These are phyloP conservation scores for Orchestes rusci DNA, from an alignment of 2,888 invertebrate species.

Conservation along the genomic window DNA sequence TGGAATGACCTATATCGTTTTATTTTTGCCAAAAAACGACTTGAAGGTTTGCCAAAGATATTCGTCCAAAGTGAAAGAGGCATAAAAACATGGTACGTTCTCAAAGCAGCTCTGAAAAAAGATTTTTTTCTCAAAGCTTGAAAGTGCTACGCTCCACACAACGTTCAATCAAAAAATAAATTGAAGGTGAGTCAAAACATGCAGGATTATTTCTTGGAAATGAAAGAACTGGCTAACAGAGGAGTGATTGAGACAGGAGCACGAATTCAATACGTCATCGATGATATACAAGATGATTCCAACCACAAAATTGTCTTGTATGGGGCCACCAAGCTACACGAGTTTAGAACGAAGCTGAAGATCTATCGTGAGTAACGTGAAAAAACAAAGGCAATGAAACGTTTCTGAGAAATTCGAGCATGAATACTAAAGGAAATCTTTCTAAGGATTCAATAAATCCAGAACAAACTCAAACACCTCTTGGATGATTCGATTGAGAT, in stretches of 20 bases:
- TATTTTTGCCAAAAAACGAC: constrained; percentile 33
- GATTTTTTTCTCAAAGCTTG: constrained; percentile 28
- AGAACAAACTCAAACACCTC: too few species aligned
- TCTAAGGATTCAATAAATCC: too few species aligned
- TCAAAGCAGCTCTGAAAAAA: constrained; percentile 24
- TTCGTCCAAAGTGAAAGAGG: too few species aligned
- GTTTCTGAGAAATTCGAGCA: too few species aligned
- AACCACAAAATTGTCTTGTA: constrained; percentile 26
- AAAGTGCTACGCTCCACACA: constrained; percentile 25
- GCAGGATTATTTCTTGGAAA: too few species aligned
- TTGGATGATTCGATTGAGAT: constrained; percentile 15
- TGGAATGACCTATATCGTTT: constrained; percentile 9
- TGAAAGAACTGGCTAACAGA: too few species aligned
- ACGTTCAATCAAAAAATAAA: constrained; percentile 27
- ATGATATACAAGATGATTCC: constrained; percentile 31
- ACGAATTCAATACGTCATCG: too few species aligned
- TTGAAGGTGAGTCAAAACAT: too few species aligned
- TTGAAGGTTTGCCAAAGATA: too few species aligned
- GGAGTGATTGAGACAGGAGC: too few species aligned
- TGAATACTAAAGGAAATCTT: too few species aligned
- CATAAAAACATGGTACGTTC: constrained; percentile 25
- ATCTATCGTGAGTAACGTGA: neutral
- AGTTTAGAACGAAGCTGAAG: constrained; percentile 19
- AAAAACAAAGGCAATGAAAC: neutral
- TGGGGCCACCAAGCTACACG: too few species aligned